Percentiles rank a stretch among this genome's conserved stretches.
Conservation (phyloP, 2,888 invertebrate genomes). For the Opisthograptis luteolata region DNA sequence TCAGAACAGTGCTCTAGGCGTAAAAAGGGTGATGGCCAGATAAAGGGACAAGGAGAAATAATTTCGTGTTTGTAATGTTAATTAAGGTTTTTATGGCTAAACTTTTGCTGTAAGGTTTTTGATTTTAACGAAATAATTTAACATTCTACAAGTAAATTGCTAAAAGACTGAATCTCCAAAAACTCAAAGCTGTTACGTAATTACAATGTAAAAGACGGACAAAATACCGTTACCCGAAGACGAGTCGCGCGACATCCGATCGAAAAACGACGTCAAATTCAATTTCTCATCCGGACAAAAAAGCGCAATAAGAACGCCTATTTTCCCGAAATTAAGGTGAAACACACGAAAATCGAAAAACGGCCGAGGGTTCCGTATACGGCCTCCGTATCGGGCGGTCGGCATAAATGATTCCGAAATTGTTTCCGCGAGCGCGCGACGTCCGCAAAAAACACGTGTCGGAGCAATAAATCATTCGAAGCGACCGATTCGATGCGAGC, state of each 20-base stretch:
- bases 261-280: conserved; percentile 61
- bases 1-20: no score
- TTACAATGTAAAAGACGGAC: conserved; percentile 18
- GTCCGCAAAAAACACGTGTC: conserved; percentile 81
- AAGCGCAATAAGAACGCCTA: conserved; percentile 50
- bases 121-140: no score
- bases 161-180: no score
- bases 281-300: conserved; percentile 62
- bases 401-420: conserved; percentile 81
- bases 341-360: conserved; percentile 63
- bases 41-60: no score
- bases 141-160: no score
- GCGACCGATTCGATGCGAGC: conserved; percentile 55
- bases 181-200: conserved; percentile 34
- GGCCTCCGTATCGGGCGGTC: conserved; percentile 69
- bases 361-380: conserved; percentile 58
- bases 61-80: no score
- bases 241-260: conserved; percentile 28
- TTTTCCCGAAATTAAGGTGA: conserved; percentile 72
- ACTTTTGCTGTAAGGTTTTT: no score
- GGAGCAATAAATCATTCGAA: conserved; percentile 80
- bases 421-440: conserved; percentile 74
- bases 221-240: conserved; percentile 46
- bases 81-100: no score
- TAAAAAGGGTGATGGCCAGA: no score